phyloP scores from a whole-genome alignment of 2,888 invertebrate species.

The Nemurella pictetii region DNA sequence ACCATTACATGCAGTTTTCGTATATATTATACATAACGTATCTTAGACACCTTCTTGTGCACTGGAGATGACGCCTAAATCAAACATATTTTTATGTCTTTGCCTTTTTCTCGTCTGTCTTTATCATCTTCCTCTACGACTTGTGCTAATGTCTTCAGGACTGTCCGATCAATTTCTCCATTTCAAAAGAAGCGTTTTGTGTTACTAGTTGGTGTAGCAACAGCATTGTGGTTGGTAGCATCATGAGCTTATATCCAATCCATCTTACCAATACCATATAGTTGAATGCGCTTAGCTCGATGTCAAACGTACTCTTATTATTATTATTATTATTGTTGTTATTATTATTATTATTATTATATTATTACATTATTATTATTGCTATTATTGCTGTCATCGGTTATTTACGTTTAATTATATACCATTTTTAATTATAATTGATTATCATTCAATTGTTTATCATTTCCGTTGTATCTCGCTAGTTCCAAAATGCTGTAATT shows the following conservation, averaged over 20 bases:
- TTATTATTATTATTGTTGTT: neutral
- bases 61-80: constrained; percentile 10
- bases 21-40: neutral
- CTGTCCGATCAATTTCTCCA: neutral
- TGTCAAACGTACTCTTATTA: neutral
- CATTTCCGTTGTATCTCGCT: neutral
- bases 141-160: neutral
- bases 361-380: neutral
- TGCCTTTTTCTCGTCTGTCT: neutral
- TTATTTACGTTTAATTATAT: neutral
- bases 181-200: constrained; percentile 3
- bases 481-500: neutral
- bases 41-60: constrained; percentile 1
- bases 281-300: neutral
- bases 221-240: neutral
- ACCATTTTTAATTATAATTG: too few species aligned
- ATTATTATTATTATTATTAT: neutral
- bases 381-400: neutral
- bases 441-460: neutral
- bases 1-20: neutral
- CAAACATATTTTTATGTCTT: neutral
- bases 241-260: neutral
- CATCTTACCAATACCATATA: neutral
- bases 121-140: neutral
- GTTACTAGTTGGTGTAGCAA: neutral